Percentiles rank a stretch among this genome's conserved stretches.
phyloP scores from a whole-genome alignment of 2,797 vertebrate species.

The Sitta carolinensis region DNA sequence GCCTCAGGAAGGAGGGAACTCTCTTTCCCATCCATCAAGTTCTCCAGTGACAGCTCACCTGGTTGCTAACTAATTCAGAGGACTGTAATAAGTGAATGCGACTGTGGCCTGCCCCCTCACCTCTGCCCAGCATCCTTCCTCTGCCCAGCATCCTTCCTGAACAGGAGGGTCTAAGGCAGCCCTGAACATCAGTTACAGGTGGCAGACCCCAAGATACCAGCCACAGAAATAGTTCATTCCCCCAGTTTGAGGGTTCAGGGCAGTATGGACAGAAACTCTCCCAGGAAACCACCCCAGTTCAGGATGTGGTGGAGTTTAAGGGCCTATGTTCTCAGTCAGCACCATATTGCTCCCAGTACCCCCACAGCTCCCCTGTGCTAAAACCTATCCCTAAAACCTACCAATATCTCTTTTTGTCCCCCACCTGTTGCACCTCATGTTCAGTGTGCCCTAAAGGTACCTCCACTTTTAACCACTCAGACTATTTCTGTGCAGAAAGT shows the following conservation, averaged over 20 bases:
- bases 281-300: background rate
- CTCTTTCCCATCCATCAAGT: constrained; percentile 35
- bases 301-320: background rate
- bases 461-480: background rate
- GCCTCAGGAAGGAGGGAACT: constrained; percentile 59
- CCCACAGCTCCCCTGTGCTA: background rate
- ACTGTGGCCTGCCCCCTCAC: background rate
- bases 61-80: constrained; percentile 35
- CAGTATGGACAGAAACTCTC: background rate
- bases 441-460: background rate
- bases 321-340: background rate
- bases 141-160: background rate
- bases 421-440: background rate
- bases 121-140: background rate
- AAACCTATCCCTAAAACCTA: background rate
- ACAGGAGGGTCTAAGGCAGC: background rate
- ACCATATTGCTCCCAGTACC: background rate
- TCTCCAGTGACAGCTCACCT: constrained; percentile 39
- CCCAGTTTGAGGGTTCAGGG: background rate
- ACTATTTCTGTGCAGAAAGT: background rate
- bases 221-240: background rate
- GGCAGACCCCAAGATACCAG: background rate
- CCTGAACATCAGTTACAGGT: background rate
- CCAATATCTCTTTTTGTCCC: background rate
- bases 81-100: background rate